These are phyloP conservation scores for Pristionchus japonicus DNA, from an alignment of 2,888 invertebrate species.

Conservation along the genomic window DNA sequence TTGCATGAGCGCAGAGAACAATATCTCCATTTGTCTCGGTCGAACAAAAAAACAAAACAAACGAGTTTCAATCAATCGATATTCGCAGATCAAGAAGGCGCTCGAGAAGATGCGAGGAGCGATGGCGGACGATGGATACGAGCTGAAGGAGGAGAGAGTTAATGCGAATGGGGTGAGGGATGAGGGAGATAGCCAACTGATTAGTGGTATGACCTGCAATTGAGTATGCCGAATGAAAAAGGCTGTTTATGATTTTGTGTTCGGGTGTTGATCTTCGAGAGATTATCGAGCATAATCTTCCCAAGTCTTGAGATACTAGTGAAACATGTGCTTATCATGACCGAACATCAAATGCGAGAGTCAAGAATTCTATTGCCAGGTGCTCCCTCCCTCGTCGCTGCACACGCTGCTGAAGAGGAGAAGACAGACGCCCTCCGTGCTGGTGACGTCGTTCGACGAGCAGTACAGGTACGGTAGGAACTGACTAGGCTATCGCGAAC, in stretches of 20 bases:
- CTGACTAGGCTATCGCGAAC: too few species aligned
- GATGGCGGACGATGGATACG: background rate
- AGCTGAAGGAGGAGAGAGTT: background rate
- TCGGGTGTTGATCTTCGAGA: too few species aligned
- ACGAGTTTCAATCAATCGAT: background rate
- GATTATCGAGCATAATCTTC: too few species aligned
- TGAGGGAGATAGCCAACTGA: background rate
- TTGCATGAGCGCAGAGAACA: too few species aligned
- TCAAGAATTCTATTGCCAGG: background rate
- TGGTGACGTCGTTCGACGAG: conserved; percentile 31
- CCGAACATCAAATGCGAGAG: too few species aligned
- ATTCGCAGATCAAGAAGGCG: background rate
- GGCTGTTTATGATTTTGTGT: too few species aligned
- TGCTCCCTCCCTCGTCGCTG: conserved; percentile 45
- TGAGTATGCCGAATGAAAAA: background rate
- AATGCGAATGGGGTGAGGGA: conserved; percentile 25
- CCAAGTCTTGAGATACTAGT: background rate
- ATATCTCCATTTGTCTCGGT: too few species aligned
- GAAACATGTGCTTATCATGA: background rate
- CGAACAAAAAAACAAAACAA: too few species aligned
- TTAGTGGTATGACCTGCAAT: background rate
- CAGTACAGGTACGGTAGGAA: conserved; percentile 22
- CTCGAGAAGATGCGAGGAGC: background rate
- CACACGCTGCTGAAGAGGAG: conserved; percentile 31
- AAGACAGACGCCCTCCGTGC: conserved; percentile 27